Evolutionary conservation across 2,113 vertebrate genomes (phyloP).

Genomic region (Loxodonta africana): DNA sequence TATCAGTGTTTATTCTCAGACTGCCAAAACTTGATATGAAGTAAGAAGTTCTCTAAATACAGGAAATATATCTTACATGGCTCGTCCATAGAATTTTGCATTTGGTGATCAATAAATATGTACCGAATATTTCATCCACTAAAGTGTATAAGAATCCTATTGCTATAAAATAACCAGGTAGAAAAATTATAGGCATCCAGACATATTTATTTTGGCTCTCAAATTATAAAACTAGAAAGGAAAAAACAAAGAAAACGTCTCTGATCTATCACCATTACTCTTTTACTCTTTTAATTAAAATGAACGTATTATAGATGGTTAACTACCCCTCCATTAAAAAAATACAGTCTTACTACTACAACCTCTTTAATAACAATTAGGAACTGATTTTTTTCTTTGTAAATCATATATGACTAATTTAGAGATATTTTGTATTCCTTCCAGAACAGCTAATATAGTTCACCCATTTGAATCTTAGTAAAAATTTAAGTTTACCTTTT

Average conservation of each 20-base stretch:
- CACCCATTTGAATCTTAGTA: slow-evolving; percentile 3
- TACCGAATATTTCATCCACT: background rate
- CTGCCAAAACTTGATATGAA: background rate
- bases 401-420: background rate
- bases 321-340: background rate
- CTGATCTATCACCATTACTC: background rate
- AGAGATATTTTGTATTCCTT: background rate
- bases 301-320: background rate
- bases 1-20: background rate
- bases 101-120: background rate
- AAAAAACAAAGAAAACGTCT: background rate
- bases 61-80: background rate
- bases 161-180: background rate
- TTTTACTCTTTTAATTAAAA: background rate
- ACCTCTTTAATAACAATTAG: background rate
- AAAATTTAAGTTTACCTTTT: background rate
- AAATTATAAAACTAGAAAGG: background rate
- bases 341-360: background rate
- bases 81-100: background rate
- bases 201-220: background rate
- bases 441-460: background rate
- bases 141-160: background rate
- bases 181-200: background rate
- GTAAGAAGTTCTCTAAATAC: background rate
- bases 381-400: background rate